A percentile compares a stretch with the other conserved stretches of the same genome.
Evolutionary conservation across 35 echinoderm and acorn worm species (phyloP).

Genomic region (Heliocidaris tuberculata): DNA sequence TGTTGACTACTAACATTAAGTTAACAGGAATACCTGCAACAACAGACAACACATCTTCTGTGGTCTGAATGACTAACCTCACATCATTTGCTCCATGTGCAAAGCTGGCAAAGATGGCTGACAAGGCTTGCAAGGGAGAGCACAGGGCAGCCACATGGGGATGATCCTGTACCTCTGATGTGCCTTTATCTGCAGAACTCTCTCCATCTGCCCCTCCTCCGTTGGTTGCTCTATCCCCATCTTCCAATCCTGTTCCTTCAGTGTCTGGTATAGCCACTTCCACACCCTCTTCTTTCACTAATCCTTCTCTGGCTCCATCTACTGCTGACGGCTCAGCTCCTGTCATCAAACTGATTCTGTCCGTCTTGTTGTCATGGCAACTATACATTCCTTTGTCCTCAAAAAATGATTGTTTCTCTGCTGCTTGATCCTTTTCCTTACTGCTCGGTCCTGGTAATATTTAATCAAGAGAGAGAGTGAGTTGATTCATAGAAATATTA

Average conservation of each 20-base stretch:
- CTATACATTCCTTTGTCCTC: not conserved
- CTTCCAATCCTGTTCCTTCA: not conserved
- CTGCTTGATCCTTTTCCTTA: not conserved
- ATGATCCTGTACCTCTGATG: constrained; percentile 49
- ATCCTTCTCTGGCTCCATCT: not conserved
- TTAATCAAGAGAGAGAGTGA: not conserved
- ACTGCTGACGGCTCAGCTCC: not conserved
- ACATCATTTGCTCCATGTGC: constrained; percentile 99
- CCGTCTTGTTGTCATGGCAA: not conserved
- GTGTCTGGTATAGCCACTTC: not conserved
- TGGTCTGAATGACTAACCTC: constrained; percentile 55
- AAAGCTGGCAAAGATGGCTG: constrained; percentile 88
- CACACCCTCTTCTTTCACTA: not conserved
- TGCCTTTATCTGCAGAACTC: not conserved
- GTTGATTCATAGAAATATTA: not conserved
- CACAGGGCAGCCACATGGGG: constrained; percentile 71
- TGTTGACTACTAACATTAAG: no score
- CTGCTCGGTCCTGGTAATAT: not conserved
- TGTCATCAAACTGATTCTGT: not conserved
- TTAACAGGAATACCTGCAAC: no score
- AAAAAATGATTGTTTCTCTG: not conserved
- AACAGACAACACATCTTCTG: no score
- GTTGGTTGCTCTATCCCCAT: not conserved
- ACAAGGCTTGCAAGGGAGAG: constrained; percentile 77
- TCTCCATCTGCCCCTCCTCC: not conserved